Evolutionary conservation across 1,140 invertebrate genomes (phyloP).

Genomic region (Laodelphax striatellus): DNA sequence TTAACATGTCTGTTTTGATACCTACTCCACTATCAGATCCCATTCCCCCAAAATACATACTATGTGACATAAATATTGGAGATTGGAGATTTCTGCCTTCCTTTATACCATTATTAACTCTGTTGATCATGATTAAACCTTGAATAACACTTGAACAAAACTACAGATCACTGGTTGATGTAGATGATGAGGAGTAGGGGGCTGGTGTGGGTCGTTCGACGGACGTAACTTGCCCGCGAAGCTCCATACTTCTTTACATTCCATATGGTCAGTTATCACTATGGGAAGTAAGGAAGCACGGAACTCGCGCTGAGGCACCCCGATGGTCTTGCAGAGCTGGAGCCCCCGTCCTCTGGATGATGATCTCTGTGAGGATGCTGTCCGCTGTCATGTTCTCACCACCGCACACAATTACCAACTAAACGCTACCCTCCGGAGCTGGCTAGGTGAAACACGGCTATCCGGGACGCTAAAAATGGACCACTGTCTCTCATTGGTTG

Average conservation of each 20-base stretch:
- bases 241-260: slow-evolving; percentile 98
- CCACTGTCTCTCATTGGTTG: slow-evolving; percentile 16
- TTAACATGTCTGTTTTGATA: too few species aligned
- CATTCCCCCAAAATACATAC: too few species aligned
- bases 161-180: too few species aligned
- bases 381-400: background rate
- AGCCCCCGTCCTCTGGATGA: slow-evolving; percentile 17
- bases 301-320: slow-evolving; percentile 52
- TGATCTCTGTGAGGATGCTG: background rate
- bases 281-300: slow-evolving; percentile 95
- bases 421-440: too few species aligned
- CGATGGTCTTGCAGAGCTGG: background rate
- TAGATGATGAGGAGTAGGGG: slow-evolving; percentile 22
- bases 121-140: too few species aligned
- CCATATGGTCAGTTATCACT: slow-evolving; percentile 70
- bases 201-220: slow-evolving; percentile 6
- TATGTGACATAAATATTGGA: too few species aligned
- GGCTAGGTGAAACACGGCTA: background rate
- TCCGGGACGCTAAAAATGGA: slow-evolving; percentile 46
- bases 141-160: too few species aligned
- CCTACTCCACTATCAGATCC: too few species aligned
- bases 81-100: too few species aligned
- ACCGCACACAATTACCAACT: background rate
- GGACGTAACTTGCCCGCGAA: slow-evolving; percentile 30
- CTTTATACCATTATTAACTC: too few species aligned